phyloP scores from a whole-genome alignment of 2,797 vertebrate species.

The Argentina silus region DNA sequence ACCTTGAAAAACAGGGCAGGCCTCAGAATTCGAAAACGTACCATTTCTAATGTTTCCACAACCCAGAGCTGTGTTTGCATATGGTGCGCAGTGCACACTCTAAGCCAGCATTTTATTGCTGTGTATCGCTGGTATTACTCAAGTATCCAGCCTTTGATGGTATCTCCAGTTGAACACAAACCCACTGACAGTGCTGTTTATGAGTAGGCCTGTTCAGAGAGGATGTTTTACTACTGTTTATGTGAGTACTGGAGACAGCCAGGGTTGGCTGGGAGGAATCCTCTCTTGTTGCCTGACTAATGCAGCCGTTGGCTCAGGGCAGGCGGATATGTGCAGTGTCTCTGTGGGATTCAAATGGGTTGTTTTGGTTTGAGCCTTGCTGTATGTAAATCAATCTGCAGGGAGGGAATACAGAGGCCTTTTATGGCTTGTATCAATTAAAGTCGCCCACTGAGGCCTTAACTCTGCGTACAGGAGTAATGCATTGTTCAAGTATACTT shows the following conservation, averaged over 20 bases:
- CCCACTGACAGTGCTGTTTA: slow-evolving; percentile 75
- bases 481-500: slow-evolving; percentile 31
- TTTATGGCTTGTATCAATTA: slow-evolving; percentile 61
- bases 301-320: slow-evolving; percentile 73
- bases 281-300: slow-evolving; percentile 72
- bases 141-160: slow-evolving; percentile 63
- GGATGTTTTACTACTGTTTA: slow-evolving; percentile 81
- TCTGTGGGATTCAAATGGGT: slow-evolving; percentile 62
- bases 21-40: no score
- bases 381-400: slow-evolving; percentile 59
- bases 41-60: not conserved
- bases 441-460: slow-evolving; percentile 20
- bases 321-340: slow-evolving; percentile 68
- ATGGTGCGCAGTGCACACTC: not conserved
- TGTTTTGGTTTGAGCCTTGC: slow-evolving; percentile 60
- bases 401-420: slow-evolving; percentile 44
- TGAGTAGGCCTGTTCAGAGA: slow-evolving; percentile 66
- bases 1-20: no score
- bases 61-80: not conserved
- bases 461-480: slow-evolving; percentile 15
- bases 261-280: slow-evolving; percentile 52
- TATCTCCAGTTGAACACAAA: slow-evolving; percentile 60
- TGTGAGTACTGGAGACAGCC: slow-evolving; percentile 66
- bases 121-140: slow-evolving; percentile 65
- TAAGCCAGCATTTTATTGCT: slow-evolving; percentile 29